Evolutionary conservation across 2,888 invertebrate species (phyloP), one percentile per base, ranked within the genome.

Genomic region (Tetanocera ferruginea): DNA sequence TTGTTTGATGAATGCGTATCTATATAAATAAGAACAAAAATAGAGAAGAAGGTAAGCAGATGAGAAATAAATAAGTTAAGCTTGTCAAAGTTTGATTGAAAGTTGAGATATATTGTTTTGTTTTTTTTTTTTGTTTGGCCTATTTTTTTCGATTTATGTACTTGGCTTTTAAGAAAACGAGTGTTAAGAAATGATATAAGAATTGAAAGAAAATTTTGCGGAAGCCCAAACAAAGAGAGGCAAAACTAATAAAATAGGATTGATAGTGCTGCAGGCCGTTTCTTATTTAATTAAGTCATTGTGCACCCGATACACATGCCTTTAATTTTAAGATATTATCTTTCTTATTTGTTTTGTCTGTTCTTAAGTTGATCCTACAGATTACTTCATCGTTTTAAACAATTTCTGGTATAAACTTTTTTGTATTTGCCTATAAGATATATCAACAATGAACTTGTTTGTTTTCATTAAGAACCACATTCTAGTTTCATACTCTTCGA

Each of bases 1-100:
- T 79, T 76, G 76, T 81, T 62, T 43, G 25, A 52, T 52, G 70
- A 52, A 2, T 70, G 52, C 2, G 52, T 82, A 80, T 80, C 82
- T 82, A 75, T 60, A 78, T 9, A 37, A 57, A 19, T 31, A 34
- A 31, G 28, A 72, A 9, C 11, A 72, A 66, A 62, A 43, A 28
- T 66, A 31, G 19, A 57, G 19, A 31, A 37, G 31, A 31, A 70
- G 71, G 11, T 34, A 72, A 19, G 73, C 52, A 55, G 72, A 76
- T 19, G 19, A 23, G 64, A 64, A 64, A 64, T 64, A 64, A 64
- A 64, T 31, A 6, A 28, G 34, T 11, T 43, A 43, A 17, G 14
- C 34, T 64, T 25, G n/a, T 23, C 25, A 64, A 64, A 64, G 25
- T 64, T 64, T 28, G 64, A 6, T 64, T 64, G 14, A 31, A 34